phyloP scores from a whole-genome alignment of 2,888 invertebrate genomes.

The Eupithecia vulgata region DNA sequence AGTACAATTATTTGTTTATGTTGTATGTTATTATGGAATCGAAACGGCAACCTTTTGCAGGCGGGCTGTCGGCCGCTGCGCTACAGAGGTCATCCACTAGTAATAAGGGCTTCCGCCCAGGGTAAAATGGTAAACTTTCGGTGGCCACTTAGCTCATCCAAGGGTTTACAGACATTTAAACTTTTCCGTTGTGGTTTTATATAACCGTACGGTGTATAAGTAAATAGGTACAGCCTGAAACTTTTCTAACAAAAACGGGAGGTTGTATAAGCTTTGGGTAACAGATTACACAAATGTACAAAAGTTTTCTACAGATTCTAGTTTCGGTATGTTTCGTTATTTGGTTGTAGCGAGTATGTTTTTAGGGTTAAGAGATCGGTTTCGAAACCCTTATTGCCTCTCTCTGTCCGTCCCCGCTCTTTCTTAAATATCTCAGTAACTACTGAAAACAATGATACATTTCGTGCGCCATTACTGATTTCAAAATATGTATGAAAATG shows the following conservation, averaged over 20 bases:
- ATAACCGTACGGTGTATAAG: neutral
- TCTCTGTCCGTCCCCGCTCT: too few species aligned
- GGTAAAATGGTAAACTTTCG: neutral
- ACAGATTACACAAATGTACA: neutral
- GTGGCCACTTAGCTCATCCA: neutral
- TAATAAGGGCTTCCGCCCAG: neutral
- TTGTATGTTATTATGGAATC: too few species aligned
- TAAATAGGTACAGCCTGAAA: neutral
- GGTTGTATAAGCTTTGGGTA: neutral
- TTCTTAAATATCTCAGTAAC: too few species aligned
- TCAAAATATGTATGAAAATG: too few species aligned
- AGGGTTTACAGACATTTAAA: neutral
- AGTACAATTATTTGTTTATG: too few species aligned
- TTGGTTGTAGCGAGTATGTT: too few species aligned
- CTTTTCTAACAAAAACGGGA: neutral
- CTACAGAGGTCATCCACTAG: neutral
- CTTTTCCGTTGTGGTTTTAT: neutral
- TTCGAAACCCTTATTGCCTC: too few species aligned
- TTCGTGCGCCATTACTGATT: too few species aligned
- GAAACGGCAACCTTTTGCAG: neutral
- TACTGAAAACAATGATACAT: too few species aligned
- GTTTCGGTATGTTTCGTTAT: too few species aligned
- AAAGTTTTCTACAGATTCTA: neutral
- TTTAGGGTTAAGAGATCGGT: too few species aligned
- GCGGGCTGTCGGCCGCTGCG: neutral